Base-by-base conservation (phyloP, 2,888 invertebrate species). In the Caenorhabditis virilis region DNA sequence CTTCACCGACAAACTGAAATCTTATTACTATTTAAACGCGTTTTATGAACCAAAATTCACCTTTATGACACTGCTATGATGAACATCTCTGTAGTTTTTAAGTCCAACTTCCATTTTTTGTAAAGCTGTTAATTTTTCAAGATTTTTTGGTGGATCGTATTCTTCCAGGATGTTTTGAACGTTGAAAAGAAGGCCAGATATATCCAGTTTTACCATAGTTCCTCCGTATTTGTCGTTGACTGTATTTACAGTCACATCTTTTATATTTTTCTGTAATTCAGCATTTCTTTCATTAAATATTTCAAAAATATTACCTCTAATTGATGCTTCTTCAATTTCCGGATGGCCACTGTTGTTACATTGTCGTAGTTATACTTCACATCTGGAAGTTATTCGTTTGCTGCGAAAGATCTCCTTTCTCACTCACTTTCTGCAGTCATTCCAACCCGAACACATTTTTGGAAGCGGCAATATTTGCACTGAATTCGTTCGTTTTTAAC, bases 341-440 rank as follows among this genome's bases (percentile, higher is more conserved):
- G 38, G 9, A 6, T 11, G 9, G 7, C n/a, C 38, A 38, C n/a
- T 38, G 38, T n/a, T 38, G 38, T 16, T 16, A 55, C 56, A 3
- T 50, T 49, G 15, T 63, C 63, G 20, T 63, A 63, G 18, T 63
- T 63, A 27, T 57, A 53, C 33, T 54, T 63, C 1, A 63, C 63
- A 46, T 63, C 58, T 58, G 50, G 11, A 57, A 46, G 35, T 16
- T 20, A 30, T 33, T 33, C 7, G 33, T 11, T 11, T 33, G 13
- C 13, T 33, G 13, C 7, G 33, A 33, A 7, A 33, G 7, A 33
- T 33, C 13, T 33, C 9, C 9, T 30, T 30, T 9, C 6, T 30
- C 20, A 47, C 55, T 47, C 9, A 70, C 70, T 70, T 36, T 67
- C 67, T 6, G 58, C 39, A 11, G 71, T 71, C 71, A 71, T 71